Conservation (phyloP, 2,113 vertebrate genomes). For the Brachypodius melanocephalos region DNA sequence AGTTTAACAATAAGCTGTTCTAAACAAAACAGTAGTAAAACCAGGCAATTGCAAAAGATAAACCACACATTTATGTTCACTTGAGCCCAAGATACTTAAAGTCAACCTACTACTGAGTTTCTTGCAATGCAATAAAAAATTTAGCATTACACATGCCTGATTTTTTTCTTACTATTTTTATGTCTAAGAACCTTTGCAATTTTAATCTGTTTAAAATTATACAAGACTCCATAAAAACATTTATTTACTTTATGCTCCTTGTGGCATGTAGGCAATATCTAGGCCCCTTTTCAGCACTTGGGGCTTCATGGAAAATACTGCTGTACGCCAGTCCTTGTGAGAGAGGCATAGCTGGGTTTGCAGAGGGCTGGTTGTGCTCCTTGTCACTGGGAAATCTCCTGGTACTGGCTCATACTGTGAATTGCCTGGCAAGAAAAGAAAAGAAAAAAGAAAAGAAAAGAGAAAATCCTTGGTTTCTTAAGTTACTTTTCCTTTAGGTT, state of each 20-base stretch:
- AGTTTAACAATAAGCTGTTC: not conserved
- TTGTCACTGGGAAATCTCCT: not conserved
- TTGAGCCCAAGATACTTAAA: not conserved
- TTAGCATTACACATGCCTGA: not conserved
- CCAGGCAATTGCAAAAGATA: not conserved
- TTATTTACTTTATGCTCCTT: not conserved
- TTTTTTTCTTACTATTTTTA: slow-evolving; percentile 24
- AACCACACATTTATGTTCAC: not conserved
- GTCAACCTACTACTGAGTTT: not conserved
- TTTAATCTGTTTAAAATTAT: not conserved
- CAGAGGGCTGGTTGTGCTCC: not conserved
- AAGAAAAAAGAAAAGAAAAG: not conserved
- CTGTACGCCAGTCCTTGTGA: not conserved
- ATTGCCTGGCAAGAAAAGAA: not conserved
- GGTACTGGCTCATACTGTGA: not conserved
- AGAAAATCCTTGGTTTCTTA: not conserved
- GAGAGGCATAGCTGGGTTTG: fast-evolving
- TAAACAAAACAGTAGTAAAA: not conserved
- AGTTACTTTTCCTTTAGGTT: not conserved
- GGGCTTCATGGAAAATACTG: not conserved
- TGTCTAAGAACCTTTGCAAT: not conserved
- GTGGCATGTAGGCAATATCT: not conserved
- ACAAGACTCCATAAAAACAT: not conserved
- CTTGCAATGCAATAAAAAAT: slow-evolving; percentile 2
- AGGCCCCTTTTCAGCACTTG: not conserved